Conservation (phyloP, 2,113 vertebrate species). For the Microtus oregoni region DNA sequence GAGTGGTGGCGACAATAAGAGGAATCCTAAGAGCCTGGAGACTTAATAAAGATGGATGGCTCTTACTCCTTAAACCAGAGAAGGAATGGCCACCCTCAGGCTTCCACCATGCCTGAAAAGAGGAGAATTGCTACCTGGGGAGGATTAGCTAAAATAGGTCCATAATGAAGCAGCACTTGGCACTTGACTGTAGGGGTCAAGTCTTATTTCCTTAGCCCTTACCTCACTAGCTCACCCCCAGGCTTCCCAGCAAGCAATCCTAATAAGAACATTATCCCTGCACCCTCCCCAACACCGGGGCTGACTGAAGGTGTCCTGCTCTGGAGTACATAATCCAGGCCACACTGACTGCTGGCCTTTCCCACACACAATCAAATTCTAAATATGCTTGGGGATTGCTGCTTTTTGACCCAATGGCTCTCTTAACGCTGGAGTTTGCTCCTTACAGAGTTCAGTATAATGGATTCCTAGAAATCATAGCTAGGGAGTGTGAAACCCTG, state of each 20-base stretch:
- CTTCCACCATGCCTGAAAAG: slow-evolving; percentile 38
- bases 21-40: not conserved
- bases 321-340: not conserved
- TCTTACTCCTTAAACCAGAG: slow-evolving; percentile 18
- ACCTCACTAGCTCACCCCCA: not conserved
- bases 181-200: not conserved
- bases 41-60: slow-evolving; percentile 49
- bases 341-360: not conserved
- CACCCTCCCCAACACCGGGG: rapidly evolving
- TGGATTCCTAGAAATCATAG: slow-evolving; percentile 9
- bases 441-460: not conserved
- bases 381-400: slow-evolving; percentile 12
- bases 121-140: not conserved
- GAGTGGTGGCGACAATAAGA: not conserved
- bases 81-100: slow-evolving; percentile 9
- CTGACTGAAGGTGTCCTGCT: slow-evolving; percentile 7
- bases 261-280: not conserved
- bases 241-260: not conserved
- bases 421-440: slow-evolving; percentile 22
- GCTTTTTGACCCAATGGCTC: not conserved
- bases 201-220: slow-evolving; percentile 51
- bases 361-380: slow-evolving; percentile 14
- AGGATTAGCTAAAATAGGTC: slow-evolving; percentile 57
- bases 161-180: slow-evolving; percentile 36
- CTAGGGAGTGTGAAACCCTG: not conserved